Evolutionary conservation across 2,888 invertebrate species (phyloP).

Genomic region (Synergus japonicus): DNA sequence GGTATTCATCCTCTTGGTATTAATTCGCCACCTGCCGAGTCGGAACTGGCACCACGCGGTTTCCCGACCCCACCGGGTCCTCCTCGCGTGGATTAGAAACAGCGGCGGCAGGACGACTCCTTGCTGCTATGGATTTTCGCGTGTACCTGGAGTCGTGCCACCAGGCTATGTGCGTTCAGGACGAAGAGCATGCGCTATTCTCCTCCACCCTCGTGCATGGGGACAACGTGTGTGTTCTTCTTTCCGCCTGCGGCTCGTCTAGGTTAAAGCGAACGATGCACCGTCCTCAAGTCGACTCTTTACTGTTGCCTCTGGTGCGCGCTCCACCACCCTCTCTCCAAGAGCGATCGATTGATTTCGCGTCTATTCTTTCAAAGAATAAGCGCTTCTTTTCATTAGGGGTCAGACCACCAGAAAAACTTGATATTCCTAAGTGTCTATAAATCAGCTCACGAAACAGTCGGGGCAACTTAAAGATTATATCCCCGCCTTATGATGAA

Average conservation of each 20-base stretch:
- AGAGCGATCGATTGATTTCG: conserved; percentile 16
- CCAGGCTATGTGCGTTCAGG: conserved; percentile 54
- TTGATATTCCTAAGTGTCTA: conserved; percentile 21
- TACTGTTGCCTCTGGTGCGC: not conserved
- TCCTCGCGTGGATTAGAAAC: conserved; percentile 4
- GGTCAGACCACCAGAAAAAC: not conserved
- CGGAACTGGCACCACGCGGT: conserved; percentile 39
- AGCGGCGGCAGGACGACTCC: conserved; percentile 30
- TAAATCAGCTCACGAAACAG: conserved; percentile 25
- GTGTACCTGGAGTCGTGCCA: conserved; percentile 55
- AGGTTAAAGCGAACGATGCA: not conserved
- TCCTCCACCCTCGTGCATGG: conserved; percentile 39
- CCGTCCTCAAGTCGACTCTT: not conserved
- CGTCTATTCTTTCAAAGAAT: conserved; percentile 8
- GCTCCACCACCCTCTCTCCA: not conserved
- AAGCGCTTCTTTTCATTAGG: not conserved
- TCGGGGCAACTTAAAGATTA: not conserved
- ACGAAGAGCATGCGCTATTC: conserved; percentile 67
- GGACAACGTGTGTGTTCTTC: conserved; percentile 32
- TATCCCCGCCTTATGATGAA: conserved; percentile 10
- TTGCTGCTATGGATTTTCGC: conserved; percentile 63
- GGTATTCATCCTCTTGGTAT: conserved; percentile 4
- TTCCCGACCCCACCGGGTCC: conserved; percentile 29
- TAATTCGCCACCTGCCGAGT: conserved; percentile 38
- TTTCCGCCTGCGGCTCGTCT: conserved; percentile 29